These are phyloP conservation scores for Drosophila pruinosa DNA, from an alignment of 1,140 invertebrate genomes.

Conservation along the genomic window DNA sequence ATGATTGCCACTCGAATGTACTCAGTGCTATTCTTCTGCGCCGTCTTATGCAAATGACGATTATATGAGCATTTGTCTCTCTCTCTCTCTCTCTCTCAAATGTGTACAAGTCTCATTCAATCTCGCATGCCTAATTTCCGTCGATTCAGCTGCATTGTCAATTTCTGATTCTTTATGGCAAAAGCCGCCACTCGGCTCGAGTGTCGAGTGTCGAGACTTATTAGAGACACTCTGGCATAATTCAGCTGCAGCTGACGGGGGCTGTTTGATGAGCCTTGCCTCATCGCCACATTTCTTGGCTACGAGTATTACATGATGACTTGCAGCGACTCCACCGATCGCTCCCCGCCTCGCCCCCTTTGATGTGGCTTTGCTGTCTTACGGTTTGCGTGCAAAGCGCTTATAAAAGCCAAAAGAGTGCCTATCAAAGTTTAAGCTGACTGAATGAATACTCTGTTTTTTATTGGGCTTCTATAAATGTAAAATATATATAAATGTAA, in stretches of 20 bases:
- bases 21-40: not conserved
- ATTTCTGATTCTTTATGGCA: conserved; percentile 56
- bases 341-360: not conserved
- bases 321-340: conserved; percentile 37
- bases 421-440: not conserved
- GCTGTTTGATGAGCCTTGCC: conserved; percentile 43
- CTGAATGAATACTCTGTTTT: conserved; percentile 12
- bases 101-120: not conserved
- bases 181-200: not conserved
- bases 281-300: conserved; percentile 73
- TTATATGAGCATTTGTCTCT: not conserved
- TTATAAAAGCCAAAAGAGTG: conserved; percentile 17
- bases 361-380: conserved; percentile 1
- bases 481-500: too few species aligned
- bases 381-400: conserved; percentile 28
- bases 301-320: conserved; percentile 68
- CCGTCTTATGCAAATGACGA: conserved; percentile 67
- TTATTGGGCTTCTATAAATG: too few species aligned
- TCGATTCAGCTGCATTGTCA: conserved; percentile 68
- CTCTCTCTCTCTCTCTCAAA: not conserved
- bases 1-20: not conserved
- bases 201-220: conserved; percentile 26
- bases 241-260: not conserved
- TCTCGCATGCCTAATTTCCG: conserved; percentile 63
- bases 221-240: conserved; percentile 40